Percentiles rank a stretch among this genome's conserved stretches.
Evolutionary conservation across 1,140 invertebrate genomes (phyloP).

Genomic region (Drosophila parvula): DNA sequence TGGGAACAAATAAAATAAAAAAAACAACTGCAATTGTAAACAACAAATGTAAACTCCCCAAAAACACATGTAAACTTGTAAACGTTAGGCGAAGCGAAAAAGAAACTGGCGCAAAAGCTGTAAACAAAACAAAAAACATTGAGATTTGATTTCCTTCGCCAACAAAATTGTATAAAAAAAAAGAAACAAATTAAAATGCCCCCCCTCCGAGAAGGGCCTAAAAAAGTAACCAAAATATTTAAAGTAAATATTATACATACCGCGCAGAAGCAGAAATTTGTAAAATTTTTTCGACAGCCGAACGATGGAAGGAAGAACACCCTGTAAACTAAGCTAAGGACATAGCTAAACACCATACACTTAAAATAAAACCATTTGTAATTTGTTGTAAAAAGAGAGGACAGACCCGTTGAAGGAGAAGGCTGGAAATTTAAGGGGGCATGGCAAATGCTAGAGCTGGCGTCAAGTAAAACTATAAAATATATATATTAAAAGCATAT

Average conservation of each 20-base stretch:
- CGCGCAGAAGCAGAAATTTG: conserved; percentile 62
- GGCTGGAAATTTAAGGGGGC: conserved; percentile 28
- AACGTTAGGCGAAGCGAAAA: conserved; percentile 39
- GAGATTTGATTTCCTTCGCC: conserved; percentile 55
- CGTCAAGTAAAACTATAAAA: conserved; percentile 76
- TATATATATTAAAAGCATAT: conserved; percentile 64
- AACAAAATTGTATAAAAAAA: conserved; percentile 61
- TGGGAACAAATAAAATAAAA: neutral
- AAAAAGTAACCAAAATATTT: conserved; percentile 50
- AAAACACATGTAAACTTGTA: conserved; percentile 37
- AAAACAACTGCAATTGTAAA: conserved; percentile 57
- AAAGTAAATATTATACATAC: conserved; percentile 55
- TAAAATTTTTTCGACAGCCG: conserved; percentile 66
- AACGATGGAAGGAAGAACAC: conserved; percentile 8
- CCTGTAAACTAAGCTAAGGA: conserved; percentile 74
- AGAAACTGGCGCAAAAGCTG: neutral
- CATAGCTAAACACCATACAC: conserved; percentile 50
- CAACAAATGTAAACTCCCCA: conserved; percentile 52
- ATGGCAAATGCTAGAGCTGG: conserved; percentile 50
- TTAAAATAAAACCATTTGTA: conserved; percentile 72
- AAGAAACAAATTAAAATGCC: conserved; percentile 21
- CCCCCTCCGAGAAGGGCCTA: conserved; percentile 36
- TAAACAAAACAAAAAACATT: conserved; percentile 33
- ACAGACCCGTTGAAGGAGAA: conserved; percentile 16
- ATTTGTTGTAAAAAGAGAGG: conserved; percentile 79